These are phyloP conservation scores for Zonotrichia leucophrys DNA, from an alignment of 2,113 vertebrate genomes.

Conservation along the genomic window DNA sequence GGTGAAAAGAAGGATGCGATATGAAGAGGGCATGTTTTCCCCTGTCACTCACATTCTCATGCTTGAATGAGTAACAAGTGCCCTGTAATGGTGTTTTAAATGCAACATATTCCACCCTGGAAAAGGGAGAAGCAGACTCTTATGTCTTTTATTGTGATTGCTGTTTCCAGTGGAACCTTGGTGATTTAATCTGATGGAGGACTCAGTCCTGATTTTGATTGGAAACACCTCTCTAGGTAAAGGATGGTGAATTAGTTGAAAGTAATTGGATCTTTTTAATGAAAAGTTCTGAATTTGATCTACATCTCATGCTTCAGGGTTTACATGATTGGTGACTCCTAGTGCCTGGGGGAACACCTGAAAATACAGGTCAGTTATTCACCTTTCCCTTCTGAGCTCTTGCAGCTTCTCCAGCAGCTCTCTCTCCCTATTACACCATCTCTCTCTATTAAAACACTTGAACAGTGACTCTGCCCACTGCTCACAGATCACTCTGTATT, in stretches of 20 bases:
- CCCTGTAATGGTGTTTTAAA: conserved; percentile 7
- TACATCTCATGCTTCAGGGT: not conserved
- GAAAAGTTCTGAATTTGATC: not conserved
- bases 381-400: not conserved
- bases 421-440: not conserved
- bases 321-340: not conserved
- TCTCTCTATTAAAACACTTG: not conserved
- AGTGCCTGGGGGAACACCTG: not conserved
- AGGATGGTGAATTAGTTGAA: not conserved
- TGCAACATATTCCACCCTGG: not conserved
- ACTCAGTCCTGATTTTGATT: not conserved
- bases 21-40: conserved; percentile 36
- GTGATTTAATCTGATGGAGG: not conserved
- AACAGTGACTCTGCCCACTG: not conserved
- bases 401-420: not conserved
- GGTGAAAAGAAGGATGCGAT: conserved; percentile 9
- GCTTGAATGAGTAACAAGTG: conserved; percentile 2
- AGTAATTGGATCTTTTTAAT: not conserved
- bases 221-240: not conserved
- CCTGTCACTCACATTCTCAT: conserved; percentile 49
- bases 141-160: not conserved
- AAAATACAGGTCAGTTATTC: not conserved
- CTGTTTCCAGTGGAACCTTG: not conserved
- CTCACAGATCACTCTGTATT: not conserved
- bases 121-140: not conserved